Evolutionary conservation across 2,888 invertebrate genomes (phyloP), one percentile per base, ranked within the genome.

Genomic region (Drosophila anomelani): DNA sequence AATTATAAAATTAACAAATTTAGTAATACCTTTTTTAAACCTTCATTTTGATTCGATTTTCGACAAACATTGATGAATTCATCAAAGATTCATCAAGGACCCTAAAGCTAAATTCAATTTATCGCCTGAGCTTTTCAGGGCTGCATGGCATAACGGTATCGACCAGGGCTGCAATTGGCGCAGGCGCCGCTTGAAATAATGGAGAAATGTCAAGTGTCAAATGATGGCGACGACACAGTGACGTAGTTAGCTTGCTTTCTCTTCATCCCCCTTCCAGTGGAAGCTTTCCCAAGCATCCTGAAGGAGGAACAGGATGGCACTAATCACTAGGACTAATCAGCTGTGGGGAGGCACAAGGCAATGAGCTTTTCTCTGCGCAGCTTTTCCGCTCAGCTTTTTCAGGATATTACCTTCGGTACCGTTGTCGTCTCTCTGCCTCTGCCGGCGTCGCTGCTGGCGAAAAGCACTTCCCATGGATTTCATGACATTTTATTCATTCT

Each of bases 401-500:
- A 60, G 60, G 60, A 60, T 58, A 58, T 41, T 41, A 58, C 13
- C 73, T 0, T 3, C 20, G 5, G 23, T 57, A 60, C 32, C 73
- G 56, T 20, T 20, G 20, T 67, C 39, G 8, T n/a, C 39, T 55
- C 49, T 15, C 47, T 47, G 60, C 15, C 54, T 13, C 63, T 32
- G 46, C 41, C 49, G 34, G 41, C 55, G 51, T 57, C 56, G 76
- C 76, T 75, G 81, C 75, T 41, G 47, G 61, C 62, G 51, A 44
- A 81, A 87, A 85, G 89, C 88, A 77, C 77, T 87, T 77, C 75
- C 74, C 77, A 75, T 75, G 79, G 72, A 57, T 76, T 79, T 79
- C 73, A 67, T 81, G 78, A 78, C 80, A 80, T 82, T 82, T 83
- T 79, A 86, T 75, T 91, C 91, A 91, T 90, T 91, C 90, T 91